Evolutionary conservation across 2,888 invertebrate species (phyloP).

Genomic region (Lysandra coridon): DNA sequence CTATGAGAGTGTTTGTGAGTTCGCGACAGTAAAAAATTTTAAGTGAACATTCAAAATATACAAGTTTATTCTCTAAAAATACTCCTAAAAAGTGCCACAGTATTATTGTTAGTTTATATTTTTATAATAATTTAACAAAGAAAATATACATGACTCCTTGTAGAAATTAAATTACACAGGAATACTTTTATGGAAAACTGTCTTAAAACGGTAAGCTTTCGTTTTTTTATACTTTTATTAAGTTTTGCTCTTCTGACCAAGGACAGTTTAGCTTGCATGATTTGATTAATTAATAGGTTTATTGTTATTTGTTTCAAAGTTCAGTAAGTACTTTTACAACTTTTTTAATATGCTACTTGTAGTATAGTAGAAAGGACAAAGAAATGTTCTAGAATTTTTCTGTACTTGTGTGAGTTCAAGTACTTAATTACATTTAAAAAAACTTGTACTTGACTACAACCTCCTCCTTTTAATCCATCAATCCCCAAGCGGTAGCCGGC

Average conservation of each 20-base stretch:
- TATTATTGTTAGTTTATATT: slow-evolving; percentile 15
- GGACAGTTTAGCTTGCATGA: background rate
- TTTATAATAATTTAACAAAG: slow-evolving; percentile 24
- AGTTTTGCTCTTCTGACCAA: background rate
- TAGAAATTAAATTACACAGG: slow-evolving; percentile 38
- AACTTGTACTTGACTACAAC: too few relatives aligned
- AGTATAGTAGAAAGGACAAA: too few relatives aligned
- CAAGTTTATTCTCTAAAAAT: background rate
- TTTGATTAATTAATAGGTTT: background rate
- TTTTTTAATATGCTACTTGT: background rate
- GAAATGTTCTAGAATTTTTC: too few relatives aligned
- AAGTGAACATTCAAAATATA: background rate
- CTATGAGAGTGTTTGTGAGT: background rate
- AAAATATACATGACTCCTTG: slow-evolving; percentile 30
- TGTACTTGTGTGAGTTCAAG: too few relatives aligned
- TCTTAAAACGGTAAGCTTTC: slow-evolving; percentile 41
- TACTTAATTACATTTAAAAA: too few relatives aligned
- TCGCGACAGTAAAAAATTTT: slow-evolving; percentile 10
- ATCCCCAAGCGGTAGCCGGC: too few relatives aligned
- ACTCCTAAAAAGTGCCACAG: slow-evolving; percentile 18
- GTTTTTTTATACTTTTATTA: slow-evolving; percentile 23
- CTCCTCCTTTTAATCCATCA: too few relatives aligned
- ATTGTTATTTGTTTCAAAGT: background rate
- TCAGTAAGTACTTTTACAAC: background rate
- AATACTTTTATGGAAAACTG: slow-evolving; percentile 42